Evolutionary conservation across 1,140 invertebrate species (phyloP).

Genomic region (Chlorops oryzae): DNA sequence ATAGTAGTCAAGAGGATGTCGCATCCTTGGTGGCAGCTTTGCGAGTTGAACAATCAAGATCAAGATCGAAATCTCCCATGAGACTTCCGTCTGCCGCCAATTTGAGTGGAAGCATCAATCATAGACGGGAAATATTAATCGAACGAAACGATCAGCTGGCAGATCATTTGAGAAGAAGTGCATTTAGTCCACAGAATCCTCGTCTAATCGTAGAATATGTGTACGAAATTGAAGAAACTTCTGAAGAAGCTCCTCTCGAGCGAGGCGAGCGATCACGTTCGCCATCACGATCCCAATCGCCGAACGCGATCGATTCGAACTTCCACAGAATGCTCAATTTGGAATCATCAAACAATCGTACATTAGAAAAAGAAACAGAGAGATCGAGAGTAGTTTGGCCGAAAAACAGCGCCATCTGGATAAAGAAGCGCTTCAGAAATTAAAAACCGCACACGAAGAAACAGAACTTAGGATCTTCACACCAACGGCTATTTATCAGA

Average conservation of each 20-base stretch:
- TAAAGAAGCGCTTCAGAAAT: slow-evolving; percentile 22
- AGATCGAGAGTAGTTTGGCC: slow-evolving; percentile 21
- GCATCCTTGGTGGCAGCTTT: slow-evolving; percentile 30
- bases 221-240: slow-evolving; percentile 19
- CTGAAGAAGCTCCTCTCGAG: not conserved
- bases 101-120: slow-evolving; percentile 28
- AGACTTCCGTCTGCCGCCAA: slow-evolving; percentile 29
- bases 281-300: not conserved
- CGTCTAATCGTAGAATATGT: slow-evolving; percentile 27
- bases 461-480: slow-evolving; percentile 27
- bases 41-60: slow-evolving; percentile 29
- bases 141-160: slow-evolving; percentile 36
- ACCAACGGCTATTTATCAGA: slow-evolving; percentile 18
- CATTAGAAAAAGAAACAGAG: slow-evolving; percentile 25
- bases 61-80: slow-evolving; percentile 31
- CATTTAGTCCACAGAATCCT: slow-evolving; percentile 26
- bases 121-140: slow-evolving; percentile 25
- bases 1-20: slow-evolving; percentile 29
- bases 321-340: slow-evolving; percentile 34
- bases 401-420: slow-evolving; percentile 23
- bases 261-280: not conserved
- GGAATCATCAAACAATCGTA: slow-evolving; percentile 23
- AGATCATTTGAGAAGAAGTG: slow-evolving; percentile 24
- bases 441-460: slow-evolving; percentile 31
- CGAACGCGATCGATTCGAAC: slow-evolving; percentile 7